These are phyloP conservation scores for Idaea aversata DNA, from an alignment of 2,888 invertebrate species.

Conservation along the genomic window DNA sequence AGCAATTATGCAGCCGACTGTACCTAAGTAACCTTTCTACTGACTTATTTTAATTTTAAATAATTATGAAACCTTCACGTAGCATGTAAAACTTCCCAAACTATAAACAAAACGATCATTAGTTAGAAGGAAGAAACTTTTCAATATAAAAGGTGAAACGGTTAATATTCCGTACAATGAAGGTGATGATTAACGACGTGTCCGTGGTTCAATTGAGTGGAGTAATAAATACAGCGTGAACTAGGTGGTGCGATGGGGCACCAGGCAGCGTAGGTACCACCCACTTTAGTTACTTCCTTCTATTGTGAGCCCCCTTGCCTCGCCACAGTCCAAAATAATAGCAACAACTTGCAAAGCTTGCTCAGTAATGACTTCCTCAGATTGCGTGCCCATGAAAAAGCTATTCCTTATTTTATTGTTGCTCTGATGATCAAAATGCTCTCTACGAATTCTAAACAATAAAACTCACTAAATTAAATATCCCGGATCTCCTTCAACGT, in stretches of 20 bases:
- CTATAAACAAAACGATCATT: neutral
- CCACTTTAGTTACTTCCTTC: constrained; percentile 27
- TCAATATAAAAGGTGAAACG: constrained; percentile 37
- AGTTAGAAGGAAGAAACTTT: constrained; percentile 28
- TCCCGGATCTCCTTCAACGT: neutral
- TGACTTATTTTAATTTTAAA: no score
- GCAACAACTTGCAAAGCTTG: constrained; percentile 51
- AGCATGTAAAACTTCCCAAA: neutral
- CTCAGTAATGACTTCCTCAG: constrained; percentile 55
- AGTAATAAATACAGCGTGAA: constrained; percentile 37
- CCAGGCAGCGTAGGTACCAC: constrained; percentile 12
- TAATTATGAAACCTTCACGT: neutral
- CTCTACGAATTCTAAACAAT: constrained; percentile 19
- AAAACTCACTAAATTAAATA: constrained; percentile 10
- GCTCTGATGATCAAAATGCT: constrained; percentile 16
- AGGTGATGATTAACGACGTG: constrained; percentile 53
- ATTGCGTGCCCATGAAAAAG: constrained; percentile 39
- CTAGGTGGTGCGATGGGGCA: constrained; percentile 13
- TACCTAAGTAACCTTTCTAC: no score
- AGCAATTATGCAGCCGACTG: no score
- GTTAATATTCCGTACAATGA: constrained; percentile 40
- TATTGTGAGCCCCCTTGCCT: constrained; percentile 44
- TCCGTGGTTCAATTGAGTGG: constrained; percentile 46
- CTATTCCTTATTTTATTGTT: constrained; percentile 21
- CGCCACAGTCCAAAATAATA: constrained; percentile 51